phyloP scores from a whole-genome alignment of 2,888 invertebrate genomes.

The Anoncus sp. region DNA sequence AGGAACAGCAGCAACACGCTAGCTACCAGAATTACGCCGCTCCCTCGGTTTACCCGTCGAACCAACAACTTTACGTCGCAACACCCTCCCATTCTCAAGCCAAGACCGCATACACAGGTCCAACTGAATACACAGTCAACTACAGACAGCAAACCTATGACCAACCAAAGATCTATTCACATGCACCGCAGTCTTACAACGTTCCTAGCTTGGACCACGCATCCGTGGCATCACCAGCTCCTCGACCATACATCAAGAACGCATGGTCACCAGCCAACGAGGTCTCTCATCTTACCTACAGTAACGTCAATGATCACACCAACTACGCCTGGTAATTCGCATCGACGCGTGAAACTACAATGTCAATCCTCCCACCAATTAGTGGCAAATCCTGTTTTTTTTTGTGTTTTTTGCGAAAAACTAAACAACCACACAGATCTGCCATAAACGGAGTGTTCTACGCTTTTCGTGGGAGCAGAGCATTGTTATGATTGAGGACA shows the following conservation, averaged over 20 bases:
- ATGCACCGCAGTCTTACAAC: conserved; percentile 34
- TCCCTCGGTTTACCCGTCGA: conserved; percentile 42
- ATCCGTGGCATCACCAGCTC: no score
- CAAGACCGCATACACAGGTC: conserved; percentile 58
- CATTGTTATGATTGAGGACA: conserved; percentile 2
- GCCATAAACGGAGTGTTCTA: neutral
- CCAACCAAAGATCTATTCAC: conserved; percentile 52
- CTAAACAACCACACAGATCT: neutral
- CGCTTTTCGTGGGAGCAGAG: neutral
- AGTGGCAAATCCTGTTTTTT: conserved; percentile 2
- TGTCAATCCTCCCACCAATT: conserved; percentile 2
- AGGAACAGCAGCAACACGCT: conserved; percentile 53
- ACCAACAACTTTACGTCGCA: conserved; percentile 50
- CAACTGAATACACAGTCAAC: conserved; percentile 53
- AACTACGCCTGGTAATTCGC: conserved; percentile 66
- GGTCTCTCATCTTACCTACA: conserved; percentile 67
- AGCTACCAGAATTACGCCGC: conserved; percentile 53
- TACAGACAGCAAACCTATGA: conserved; percentile 51
- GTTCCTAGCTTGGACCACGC: no score
- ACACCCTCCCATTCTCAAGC: conserved; percentile 54
- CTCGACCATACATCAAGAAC: conserved; percentile 60
- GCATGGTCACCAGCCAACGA: conserved; percentile 66
- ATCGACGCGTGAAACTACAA: neutral
- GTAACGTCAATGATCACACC: conserved; percentile 67
- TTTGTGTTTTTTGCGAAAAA: no score